These are phyloP conservation scores for Bacillus rossius DNA, from an alignment of 1,140 invertebrate species.

Conservation along the genomic window DNA sequence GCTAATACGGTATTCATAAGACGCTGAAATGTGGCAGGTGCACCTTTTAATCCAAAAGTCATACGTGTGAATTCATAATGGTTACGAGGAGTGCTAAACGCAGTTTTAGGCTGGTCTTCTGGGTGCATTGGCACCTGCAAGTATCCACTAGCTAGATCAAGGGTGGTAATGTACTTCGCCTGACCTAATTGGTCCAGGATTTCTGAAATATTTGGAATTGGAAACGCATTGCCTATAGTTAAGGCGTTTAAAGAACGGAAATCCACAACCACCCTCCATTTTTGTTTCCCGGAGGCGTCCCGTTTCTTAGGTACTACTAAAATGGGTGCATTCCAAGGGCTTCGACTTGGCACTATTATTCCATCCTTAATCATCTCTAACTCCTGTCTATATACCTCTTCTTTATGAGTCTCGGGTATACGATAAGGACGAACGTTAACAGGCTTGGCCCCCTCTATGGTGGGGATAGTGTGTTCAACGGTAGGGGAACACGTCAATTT, in stretches of 20 bases:
- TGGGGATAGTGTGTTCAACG: background rate
- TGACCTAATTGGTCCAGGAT: conserved; percentile 32
- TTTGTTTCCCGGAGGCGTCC: conserved; percentile 2
- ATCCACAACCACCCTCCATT: conserved; percentile 33
- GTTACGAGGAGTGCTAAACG: conserved; percentile 36
- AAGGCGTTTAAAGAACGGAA: conserved; percentile 38
- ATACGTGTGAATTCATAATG: conserved; percentile 35
- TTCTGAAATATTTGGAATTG: conserved; percentile 41
- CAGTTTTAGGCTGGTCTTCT: conserved; percentile 42
- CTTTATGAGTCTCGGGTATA: conserved; percentile 8
- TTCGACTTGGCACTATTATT: conserved; percentile 3
- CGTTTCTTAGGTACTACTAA: conserved; percentile 12
- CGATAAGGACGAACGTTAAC: conserved; percentile 1
- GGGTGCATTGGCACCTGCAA: conserved; percentile 17
- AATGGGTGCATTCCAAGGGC: conserved; percentile 3
- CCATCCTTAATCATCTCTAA: conserved; percentile 7
- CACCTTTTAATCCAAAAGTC: conserved; percentile 35
- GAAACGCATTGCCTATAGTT: conserved; percentile 37
- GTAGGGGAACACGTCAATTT: background rate
- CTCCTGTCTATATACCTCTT: conserved; percentile 6
- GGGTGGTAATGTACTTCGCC: conserved; percentile 29
- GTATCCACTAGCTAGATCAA: conserved; percentile 38
- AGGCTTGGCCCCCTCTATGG: background rate
- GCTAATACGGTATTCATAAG: conserved; percentile 25
- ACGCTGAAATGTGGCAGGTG: conserved; percentile 33